Evolutionary conservation across 2,113 vertebrate genomes (phyloP).

Genomic region (Gobio gobio): DNA sequence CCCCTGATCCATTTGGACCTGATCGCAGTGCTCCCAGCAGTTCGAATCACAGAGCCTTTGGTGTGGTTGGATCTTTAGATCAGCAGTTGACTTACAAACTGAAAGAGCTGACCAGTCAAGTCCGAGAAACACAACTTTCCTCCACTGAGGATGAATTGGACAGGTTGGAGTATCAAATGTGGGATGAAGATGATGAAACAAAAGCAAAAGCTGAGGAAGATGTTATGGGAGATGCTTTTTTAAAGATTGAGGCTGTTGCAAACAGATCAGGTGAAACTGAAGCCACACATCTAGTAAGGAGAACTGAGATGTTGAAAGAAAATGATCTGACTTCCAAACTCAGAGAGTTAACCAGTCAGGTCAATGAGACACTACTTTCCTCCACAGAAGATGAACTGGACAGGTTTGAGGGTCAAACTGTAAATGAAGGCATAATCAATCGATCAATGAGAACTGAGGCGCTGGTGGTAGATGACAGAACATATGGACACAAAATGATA

Average conservation of each 20-base stretch:
- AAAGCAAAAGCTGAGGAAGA: constrained; percentile 3
- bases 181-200: background rate
- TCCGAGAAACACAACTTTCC: constrained; percentile 37
- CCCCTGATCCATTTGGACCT: constrained; percentile 56
- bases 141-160: constrained; percentile 39
- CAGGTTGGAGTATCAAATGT: constrained; percentile 1
- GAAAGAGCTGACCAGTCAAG: constrained; percentile 5
- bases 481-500: constrained; percentile 15
- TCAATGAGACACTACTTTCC: constrained; percentile 32
- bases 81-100: constrained; percentile 54
- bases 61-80: constrained; percentile 23
- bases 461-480: background rate
- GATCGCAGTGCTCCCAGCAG: constrained; percentile 25
- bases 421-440: background rate
- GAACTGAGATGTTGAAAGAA: background rate
- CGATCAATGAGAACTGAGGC: background rate
- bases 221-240: background rate
- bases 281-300: background rate
- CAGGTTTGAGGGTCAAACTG: background rate
- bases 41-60: background rate
- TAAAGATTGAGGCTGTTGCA: background rate
- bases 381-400: constrained; percentile 39
- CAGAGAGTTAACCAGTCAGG: constrained; percentile 1
- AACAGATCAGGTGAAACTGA: background rate
- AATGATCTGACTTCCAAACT: constrained; percentile 48